Evolutionary conservation across 2,888 invertebrate species (phyloP), one percentile per base, ranked within the genome.

Genomic region (Drosophila kuntzei): DNA sequence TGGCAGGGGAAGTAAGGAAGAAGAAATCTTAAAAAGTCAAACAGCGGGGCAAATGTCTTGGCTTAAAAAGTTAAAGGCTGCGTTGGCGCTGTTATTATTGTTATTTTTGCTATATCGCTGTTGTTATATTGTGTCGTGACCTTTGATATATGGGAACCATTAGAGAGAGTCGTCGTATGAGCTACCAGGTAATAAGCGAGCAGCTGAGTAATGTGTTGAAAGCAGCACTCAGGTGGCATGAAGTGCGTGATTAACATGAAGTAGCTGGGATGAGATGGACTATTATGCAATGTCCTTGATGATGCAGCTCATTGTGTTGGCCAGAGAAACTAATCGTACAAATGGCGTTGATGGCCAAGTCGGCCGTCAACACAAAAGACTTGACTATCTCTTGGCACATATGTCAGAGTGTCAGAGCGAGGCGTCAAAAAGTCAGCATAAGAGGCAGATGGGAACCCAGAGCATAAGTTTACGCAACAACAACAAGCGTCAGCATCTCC

Each of bases 111-210:
- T 57, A n/a, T n/a, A n/a, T n/a, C n/a, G 50, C 22, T 57, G 50
- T 20, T 43, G 27, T 55, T 47, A 47, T 62, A 16, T 57, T 47
- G 55, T 62, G 60, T 49, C 57, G 47, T 66, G 44, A 63, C 64
- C 63, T 57, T 71, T 86, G 86, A 83, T 86, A 80, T 71, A 83
- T 83, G 76, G 46, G 44, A 37, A 37, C 68, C 83, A 86, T 83
- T 83, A 83, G 58, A 18, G 37, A 55, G 50, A 37, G 63, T 67
- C 65, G 44, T 65, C 65, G 44, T 65, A 69, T 55, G 70, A 43
- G 58, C 51, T 11, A 34, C 11, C 54, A 54, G 62, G 77, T 63
- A 72, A 67, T 74, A 69, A 77, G 65, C 54, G 47, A 37, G 58
- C 65, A 74, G 76, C 76, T 82, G 78, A 69, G 76, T 86, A 83